Conservation (phyloP, 2,797 vertebrate genomes). For the Monodelphis domestica region DNA sequence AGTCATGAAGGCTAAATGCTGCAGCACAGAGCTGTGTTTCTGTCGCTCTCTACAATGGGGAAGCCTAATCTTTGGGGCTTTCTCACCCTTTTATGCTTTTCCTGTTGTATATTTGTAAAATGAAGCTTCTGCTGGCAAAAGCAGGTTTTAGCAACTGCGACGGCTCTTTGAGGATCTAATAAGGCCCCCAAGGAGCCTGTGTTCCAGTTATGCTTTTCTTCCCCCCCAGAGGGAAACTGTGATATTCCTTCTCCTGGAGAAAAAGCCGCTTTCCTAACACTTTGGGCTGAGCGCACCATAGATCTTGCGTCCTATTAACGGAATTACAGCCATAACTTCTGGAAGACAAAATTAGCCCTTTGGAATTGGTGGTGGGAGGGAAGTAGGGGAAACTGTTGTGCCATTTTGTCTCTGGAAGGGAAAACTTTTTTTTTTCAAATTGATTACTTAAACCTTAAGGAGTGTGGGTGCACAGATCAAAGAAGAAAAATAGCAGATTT, state of each 20-base stretch:
- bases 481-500: background rate
- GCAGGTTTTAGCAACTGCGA: conserved; percentile 71
- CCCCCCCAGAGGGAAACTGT: conserved; percentile 11
- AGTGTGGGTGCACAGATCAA: background rate
- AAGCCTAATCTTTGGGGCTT: conserved; percentile 48
- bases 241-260: conserved; percentile 2
- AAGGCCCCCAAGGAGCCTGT: conserved; percentile 77
- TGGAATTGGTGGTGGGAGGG: conserved; percentile 52
- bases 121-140: conserved; percentile 80
- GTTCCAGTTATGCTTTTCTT: conserved; percentile 51
- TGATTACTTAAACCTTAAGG: background rate
- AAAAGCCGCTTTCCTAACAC: conserved; percentile 33
- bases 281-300: conserved; percentile 46
- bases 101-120: conserved; percentile 74
- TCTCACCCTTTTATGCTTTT: conserved; percentile 67
- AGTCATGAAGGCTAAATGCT: conserved; percentile 48
- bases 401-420: conserved; percentile 58
- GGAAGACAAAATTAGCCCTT: conserved; percentile 62
- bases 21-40: background rate
- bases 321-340: conserved; percentile 60
- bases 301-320: conserved; percentile 68
- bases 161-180: conserved; percentile 80
- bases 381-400: conserved; percentile 9
- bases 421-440: background rate
- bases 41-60: conserved; percentile 45